Percentiles rank a stretch among this genome's conserved stretches.
phyloP scores from a whole-genome alignment of 2,888 invertebrate genomes.

The Galerucella calmariensis region DNA sequence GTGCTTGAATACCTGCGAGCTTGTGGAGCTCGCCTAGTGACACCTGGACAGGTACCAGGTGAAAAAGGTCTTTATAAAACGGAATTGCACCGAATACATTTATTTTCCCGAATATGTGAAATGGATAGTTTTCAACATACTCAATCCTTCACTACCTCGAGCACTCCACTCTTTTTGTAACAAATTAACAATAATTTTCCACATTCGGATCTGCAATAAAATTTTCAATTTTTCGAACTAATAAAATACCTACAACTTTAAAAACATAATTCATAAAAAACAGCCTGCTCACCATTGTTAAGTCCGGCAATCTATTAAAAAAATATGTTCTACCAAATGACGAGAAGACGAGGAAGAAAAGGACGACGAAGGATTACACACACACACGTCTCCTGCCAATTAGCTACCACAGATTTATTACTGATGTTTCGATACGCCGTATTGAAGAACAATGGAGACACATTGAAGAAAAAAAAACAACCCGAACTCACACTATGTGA shows the following conservation, averaged over 20 bases:
- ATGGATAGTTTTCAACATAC: too few species aligned
- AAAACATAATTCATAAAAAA: not conserved
- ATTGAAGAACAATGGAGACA: slow-evolving; percentile 57
- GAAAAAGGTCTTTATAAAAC: too few species aligned
- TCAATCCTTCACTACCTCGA: too few species aligned
- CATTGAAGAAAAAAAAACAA: slow-evolving; percentile 39
- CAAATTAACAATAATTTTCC: too few species aligned
- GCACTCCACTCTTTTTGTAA: too few species aligned
- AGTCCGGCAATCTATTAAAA: not conserved
- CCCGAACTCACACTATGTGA: slow-evolving; percentile 39
- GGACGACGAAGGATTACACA: slow-evolving; percentile 31
- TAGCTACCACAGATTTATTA: slow-evolving; percentile 59
- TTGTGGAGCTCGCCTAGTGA: too few species aligned
- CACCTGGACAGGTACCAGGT: too few species aligned
- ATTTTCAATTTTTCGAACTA: too few species aligned
- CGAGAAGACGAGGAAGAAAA: slow-evolving; percentile 47
- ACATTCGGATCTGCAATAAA: too few species aligned
- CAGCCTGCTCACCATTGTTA: slow-evolving; percentile 3
- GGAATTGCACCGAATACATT: too few species aligned
- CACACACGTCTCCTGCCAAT: slow-evolving; percentile 52
- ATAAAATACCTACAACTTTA: not conserved
- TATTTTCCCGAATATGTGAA: too few species aligned
- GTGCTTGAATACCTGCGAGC: too few species aligned
- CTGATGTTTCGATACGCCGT: slow-evolving; percentile 60
- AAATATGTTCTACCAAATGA: slow-evolving; percentile 2